Evolutionary conservation across 1,140 invertebrate genomes (phyloP).

Genomic region (Drosophila malerkotliana): DNA sequence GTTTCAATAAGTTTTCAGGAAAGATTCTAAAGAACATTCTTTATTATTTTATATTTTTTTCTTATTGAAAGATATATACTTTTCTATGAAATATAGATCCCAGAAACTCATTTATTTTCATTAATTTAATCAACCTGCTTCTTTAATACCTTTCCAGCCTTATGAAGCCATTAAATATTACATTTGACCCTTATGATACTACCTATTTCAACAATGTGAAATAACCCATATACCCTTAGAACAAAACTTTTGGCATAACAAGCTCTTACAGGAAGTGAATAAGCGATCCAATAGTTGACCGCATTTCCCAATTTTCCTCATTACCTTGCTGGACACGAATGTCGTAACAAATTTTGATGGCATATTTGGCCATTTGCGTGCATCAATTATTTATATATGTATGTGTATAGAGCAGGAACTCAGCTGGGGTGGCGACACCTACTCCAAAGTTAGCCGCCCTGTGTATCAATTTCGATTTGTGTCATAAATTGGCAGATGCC

Average conservation of each 20-base stretch:
- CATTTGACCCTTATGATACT: not conserved
- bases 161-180: no score
- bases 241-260: not conserved
- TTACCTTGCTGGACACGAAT: constrained; percentile 27
- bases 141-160: not conserved
- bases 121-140: not conserved
- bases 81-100: no score
- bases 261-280: constrained; percentile 24
- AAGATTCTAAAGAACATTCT: no score
- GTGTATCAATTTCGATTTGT: constrained; percentile 63
- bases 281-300: constrained; percentile 27
- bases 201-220: not conserved
- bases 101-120: not conserved
- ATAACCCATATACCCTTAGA: constrained; percentile 4
- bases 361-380: constrained; percentile 77
- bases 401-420: not conserved
- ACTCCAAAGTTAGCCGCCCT: constrained; percentile 2
- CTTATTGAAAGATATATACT: no score
- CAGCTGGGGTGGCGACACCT: constrained; percentile 3
- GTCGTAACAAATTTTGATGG: constrained; percentile 50
- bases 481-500: constrained; percentile 75
- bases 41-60: no score
- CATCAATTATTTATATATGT: constrained; percentile 67
- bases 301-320: constrained; percentile 45
- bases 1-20: no score